Evolutionary conservation across 2,888 invertebrate species (phyloP).

Genomic region (Acleris literana): DNA sequence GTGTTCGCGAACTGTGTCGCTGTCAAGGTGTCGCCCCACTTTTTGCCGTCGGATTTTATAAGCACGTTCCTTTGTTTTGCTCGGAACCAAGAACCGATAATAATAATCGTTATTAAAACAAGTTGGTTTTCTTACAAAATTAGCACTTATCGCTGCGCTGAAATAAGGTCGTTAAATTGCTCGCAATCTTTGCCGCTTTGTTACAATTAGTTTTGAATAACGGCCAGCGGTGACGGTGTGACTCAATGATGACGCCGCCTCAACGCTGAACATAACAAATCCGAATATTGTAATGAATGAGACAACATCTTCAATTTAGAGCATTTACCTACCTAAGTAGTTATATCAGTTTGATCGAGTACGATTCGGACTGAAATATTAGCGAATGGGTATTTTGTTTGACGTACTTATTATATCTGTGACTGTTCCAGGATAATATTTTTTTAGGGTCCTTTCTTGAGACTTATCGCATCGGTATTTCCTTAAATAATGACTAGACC

Average conservation of each 20-base stretch:
- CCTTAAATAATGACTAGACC: no score
- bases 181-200: constrained; percentile 29
- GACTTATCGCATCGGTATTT: no score
- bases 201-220: constrained; percentile 33
- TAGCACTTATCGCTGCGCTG: constrained; percentile 25
- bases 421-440: no score
- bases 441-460: no score
- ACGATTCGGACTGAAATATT: not conserved
- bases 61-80: constrained; percentile 33
- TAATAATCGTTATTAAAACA: constrained; percentile 33
- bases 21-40: constrained; percentile 33
- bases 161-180: constrained; percentile 28
- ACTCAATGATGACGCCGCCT: constrained; percentile 27
- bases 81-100: constrained; percentile 19
- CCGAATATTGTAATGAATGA: constrained; percentile 10
- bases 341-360: no score
- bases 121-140: constrained; percentile 22
- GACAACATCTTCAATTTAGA: constrained; percentile 8
- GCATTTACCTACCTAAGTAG: no score
- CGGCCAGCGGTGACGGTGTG: constrained; percentile 23
- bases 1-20: constrained; percentile 50
- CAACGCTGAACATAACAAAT: constrained; percentile 20
- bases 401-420: no score
- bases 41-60: constrained; percentile 22
- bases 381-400: constrained; percentile 4